Evolutionary conservation across 2,888 invertebrate genomes (phyloP), one percentile per base, ranked within the genome.

Genomic region (Folsomia manolachei): DNA sequence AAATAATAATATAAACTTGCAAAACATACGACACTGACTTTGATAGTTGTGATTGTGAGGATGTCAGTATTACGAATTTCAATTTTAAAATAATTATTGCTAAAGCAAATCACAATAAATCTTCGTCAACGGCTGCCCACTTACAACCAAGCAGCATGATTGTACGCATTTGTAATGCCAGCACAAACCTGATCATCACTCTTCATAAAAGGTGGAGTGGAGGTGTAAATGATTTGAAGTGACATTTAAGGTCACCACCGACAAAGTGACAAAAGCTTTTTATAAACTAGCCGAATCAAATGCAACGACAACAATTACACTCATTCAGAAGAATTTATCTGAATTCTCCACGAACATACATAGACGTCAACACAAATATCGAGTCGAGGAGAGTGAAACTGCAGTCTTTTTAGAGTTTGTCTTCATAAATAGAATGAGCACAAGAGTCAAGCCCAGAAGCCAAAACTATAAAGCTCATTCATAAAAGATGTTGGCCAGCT

Each of bases 61-160:
- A 4, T 14, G 4, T 39, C 39, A 39, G 39, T 39, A 39, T 39
- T 39, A 14, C 39, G 56, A 56, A 56, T 56, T n/a, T n/a, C n/a
- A n/a, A n/a, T n/a, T 56, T 14, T 21, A 56, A 56, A 56, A 56
- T 14, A 56, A 56, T 56, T 39, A 39, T 39, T 56, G 18, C 7
- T 56, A 56, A 56, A 56, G 56, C 56, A n/a, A n/a, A n/a, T n/a
- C n/a, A 14, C 56, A 56, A 56, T 56, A 56, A 56, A 56, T 56
- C 56, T 56, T 56, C 19, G 21, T n/a, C n/a, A n/a, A n/a, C n/a
- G n/a, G n/a, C n/a, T n/a, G n/a, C n/a, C n/a, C n/a, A n/a, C n/a
- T n/a, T n/a, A n/a, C n/a, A n/a, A n/a, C n/a, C n/a, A n/a, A n/a
- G n/a, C n/a, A n/a, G n/a, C n/a, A n/a, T n/a, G n/a, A n/a, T n/a